Percentiles rank a stretch among this genome's conserved stretches.
These are phyloP conservation scores for Heloderma charlesbogerti DNA, from an alignment of 2,113 vertebrate genomes.

Conservation along the genomic window DNA sequence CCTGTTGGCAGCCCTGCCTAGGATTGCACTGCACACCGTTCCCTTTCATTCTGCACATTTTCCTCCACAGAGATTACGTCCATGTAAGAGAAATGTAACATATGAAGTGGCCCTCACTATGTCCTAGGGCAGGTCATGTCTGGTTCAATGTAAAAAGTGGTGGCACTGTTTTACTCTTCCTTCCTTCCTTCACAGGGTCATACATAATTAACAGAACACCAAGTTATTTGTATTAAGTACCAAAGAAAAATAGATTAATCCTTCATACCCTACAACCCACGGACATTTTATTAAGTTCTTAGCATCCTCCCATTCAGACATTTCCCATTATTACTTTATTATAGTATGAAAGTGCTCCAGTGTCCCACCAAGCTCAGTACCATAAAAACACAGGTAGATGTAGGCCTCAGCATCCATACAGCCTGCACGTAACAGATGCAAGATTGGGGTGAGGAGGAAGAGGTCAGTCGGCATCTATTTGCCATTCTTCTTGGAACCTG, in stretches of 20 bases:
- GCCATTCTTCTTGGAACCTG: background rate
- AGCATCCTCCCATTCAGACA: constrained; percentile 17
- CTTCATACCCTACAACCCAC: background rate
- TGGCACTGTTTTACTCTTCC: background rate
- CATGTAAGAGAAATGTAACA: background rate
- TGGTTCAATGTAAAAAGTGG: background rate
- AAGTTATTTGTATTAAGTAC: background rate
- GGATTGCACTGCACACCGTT: background rate
- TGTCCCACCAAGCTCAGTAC: constrained; percentile 8
- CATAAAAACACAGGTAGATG: background rate
- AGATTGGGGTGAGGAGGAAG: constrained; percentile 40
- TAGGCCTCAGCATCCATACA: constrained; percentile 33
- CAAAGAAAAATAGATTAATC: constrained; percentile 25
- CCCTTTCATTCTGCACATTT: background rate
- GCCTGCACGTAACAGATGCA: constrained; percentile 21
- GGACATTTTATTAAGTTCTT: background rate
- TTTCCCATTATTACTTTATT: background rate
- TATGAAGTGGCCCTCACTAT: background rate
- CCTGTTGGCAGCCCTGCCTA: background rate
- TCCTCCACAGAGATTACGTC: background rate
- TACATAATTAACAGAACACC: constrained; percentile 2
- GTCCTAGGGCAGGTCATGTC: background rate
- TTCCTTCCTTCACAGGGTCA: background rate
- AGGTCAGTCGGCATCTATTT: background rate
- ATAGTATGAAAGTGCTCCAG: background rate